A percentile compares a stretch with the other conserved stretches of the same genome.
phyloP scores from a whole-genome alignment of 2,113 vertebrate species.

The Bujurquina vittata region DNA sequence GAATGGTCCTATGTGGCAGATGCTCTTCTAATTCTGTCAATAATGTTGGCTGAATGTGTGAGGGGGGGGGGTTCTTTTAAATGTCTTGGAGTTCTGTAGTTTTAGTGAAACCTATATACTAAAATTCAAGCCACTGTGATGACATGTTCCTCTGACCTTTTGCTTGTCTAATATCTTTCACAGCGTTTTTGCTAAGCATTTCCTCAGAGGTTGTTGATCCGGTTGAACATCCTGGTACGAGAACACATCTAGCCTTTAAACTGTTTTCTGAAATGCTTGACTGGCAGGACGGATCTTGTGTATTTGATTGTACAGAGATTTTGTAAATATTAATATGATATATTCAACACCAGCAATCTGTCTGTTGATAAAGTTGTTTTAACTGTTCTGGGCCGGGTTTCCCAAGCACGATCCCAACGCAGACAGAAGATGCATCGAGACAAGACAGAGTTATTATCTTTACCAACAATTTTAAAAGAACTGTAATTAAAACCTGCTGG shows the following conservation, averaged over 20 bases:
- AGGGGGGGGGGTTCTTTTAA: background rate
- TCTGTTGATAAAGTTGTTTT: constrained; percentile 58
- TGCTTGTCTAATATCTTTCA: background rate
- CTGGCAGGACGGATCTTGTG: constrained; percentile 46
- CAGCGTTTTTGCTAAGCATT: background rate
- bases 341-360: constrained; percentile 76
- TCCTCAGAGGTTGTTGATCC: constrained; percentile 2
- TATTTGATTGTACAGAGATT: constrained; percentile 74
- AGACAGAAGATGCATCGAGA: constrained; percentile 42
- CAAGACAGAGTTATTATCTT: constrained; percentile 7
- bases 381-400: constrained; percentile 49
- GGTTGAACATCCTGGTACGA: constrained; percentile 43
- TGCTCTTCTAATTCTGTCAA: background rate
- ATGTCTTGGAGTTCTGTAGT: background rate
- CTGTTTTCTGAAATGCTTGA: constrained; percentile 52
- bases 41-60: background rate
- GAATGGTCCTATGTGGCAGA: background rate
- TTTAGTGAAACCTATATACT: background rate
- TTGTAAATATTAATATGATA: constrained; percentile 73
- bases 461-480: background rate
- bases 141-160: background rate
- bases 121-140: background rate
- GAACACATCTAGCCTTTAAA: constrained; percentile 44
- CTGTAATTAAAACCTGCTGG: background rate
- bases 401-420: constrained; percentile 24